These are phyloP conservation scores for Halisarca cf. caerulea DNA, from an alignment of 37 sponge, comb jelly and placozoan genomes.

Conservation along the genomic window DNA sequence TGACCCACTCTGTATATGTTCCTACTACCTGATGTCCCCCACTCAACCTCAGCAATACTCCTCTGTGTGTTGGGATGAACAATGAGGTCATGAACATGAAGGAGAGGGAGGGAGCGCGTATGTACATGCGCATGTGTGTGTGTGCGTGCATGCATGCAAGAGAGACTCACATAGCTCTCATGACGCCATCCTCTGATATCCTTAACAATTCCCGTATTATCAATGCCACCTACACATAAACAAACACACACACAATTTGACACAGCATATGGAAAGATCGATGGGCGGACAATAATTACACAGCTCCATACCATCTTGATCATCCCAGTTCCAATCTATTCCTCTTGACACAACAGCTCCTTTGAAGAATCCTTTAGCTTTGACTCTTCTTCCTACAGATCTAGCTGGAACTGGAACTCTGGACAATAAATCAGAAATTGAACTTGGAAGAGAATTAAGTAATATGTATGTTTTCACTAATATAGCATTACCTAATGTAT, in stretches of 20 bases:
- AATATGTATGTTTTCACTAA: no score
- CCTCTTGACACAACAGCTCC: conserved; percentile 86
- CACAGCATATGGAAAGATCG: no score
- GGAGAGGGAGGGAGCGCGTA: no score
- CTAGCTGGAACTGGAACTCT: conserved; percentile 28
- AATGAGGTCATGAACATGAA: no score
- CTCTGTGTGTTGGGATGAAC: no score
- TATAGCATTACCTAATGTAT: no score
- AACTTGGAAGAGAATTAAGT: no score
- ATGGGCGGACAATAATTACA: no score
- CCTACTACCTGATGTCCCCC: conserved; percentile 53
- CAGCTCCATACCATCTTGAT: conserved; percentile 84
- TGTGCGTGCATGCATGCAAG: no score
- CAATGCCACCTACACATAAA: conserved; percentile 55
- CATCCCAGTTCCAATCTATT: conserved; percentile 87
- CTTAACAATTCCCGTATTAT: conserved; percentile 42
- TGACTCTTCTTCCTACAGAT: background rate
- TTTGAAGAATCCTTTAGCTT: conserved; percentile 76
- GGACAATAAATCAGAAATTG: no score
- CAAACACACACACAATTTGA: no score
- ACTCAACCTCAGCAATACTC: conserved; percentile 83
- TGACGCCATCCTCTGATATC: conserved; percentile 62
- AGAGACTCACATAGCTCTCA: conserved; percentile 56
- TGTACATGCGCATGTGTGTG: no score
- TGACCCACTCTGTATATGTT: conserved; percentile 90